Evolutionary conservation across 92 coral and sea anemone species (phyloP).

Genomic region (Epizoanthus stellaris): DNA sequence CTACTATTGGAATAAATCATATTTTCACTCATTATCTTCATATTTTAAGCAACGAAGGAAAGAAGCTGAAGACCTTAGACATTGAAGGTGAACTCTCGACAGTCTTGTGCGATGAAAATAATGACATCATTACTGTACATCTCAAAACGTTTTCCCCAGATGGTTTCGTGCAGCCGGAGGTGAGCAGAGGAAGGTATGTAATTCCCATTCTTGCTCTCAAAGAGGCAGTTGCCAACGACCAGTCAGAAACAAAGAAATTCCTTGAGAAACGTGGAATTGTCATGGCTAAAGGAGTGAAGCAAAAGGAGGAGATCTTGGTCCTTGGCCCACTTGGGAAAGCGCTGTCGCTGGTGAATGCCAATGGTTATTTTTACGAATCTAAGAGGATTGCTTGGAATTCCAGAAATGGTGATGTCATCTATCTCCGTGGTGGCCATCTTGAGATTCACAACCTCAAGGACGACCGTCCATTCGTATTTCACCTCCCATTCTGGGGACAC

Average conservation of each 20-base stretch:
- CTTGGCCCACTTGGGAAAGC: constrained; percentile 22
- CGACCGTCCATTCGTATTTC: not conserved
- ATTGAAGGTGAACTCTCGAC: not conserved
- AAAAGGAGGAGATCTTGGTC: not conserved
- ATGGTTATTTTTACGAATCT: too few relatives aligned
- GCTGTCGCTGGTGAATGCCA: not conserved
- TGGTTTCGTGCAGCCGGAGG: too few relatives aligned
- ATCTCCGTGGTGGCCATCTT: not conserved
- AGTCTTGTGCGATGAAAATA: not conserved
- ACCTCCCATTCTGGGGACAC: not conserved
- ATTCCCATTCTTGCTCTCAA: not conserved
- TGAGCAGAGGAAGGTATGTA: not conserved
- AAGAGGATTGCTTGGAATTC: constrained; percentile 17
- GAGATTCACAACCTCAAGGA: too few relatives aligned
- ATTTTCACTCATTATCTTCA: not conserved
- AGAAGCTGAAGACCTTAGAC: not conserved
- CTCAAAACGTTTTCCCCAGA: too few relatives aligned
- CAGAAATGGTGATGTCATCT: constrained; percentile 20
- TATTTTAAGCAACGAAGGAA: not conserved
- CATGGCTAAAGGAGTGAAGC: not conserved
- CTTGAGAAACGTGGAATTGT: not conserved
- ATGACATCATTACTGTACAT: not conserved
- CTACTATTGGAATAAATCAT: too few relatives aligned
- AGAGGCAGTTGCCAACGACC: not conserved
- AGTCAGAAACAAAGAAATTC: constrained; percentile 4